These are phyloP conservation scores for Ladona fulva DNA, from an alignment of 1,140 invertebrate genomes.

Conservation along the genomic window DNA sequence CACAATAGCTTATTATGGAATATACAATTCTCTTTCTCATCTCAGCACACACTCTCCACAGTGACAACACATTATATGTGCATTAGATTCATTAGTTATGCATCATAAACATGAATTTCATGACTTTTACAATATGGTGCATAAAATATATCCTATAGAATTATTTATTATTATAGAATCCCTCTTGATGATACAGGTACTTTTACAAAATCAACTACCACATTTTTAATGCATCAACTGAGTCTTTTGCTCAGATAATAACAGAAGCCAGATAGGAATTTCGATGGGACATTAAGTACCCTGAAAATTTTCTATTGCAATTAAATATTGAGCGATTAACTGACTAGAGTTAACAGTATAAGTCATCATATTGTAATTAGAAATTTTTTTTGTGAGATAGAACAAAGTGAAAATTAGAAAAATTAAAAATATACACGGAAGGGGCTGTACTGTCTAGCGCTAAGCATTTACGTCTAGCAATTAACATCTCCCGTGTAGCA, in stretches of 20 bases:
- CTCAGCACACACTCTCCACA: neutral
- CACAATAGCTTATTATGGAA: neutral
- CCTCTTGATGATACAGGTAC: neutral
- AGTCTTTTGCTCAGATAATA: neutral
- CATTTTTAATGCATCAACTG: neutral
- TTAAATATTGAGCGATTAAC: neutral
- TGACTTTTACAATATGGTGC: conserved; percentile 1
- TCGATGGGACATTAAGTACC: neutral
- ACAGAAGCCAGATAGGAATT: neutral
- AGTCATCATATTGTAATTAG: too few species aligned
- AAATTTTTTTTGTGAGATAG: too few species aligned
- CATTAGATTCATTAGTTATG: neutral
- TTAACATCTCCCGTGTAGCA: too few species aligned
- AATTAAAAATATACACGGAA: too few species aligned
- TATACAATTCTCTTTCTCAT: neutral
- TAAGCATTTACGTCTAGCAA: too few species aligned
- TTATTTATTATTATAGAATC: neutral
- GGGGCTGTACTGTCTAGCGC: too few species aligned
- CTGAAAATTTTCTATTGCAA: conserved; percentile 1
- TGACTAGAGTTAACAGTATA: neutral
- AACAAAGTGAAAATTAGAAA: too few species aligned
- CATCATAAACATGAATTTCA: conserved; percentile 7
- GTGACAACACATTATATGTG: neutral
- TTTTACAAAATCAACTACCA: conserved; percentile 3
- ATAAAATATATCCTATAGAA: neutral